Percentiles rank a stretch among this genome's conserved stretches.
Evolutionary conservation across 2,797 vertebrate species (phyloP).

Genomic region (Chaetodon trifasciatus): DNA sequence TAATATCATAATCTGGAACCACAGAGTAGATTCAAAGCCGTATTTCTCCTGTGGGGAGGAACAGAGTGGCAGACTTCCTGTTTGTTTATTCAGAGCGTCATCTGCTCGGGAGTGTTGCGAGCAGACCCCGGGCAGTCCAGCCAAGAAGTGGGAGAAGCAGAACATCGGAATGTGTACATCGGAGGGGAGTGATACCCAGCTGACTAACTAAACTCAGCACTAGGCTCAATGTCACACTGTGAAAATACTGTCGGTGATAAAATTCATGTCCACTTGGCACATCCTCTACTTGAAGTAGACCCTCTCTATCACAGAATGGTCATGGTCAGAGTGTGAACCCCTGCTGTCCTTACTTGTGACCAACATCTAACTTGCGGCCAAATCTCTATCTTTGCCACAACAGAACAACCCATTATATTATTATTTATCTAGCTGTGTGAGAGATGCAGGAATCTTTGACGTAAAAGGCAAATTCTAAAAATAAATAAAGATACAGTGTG

Average conservation of each 20-base stretch:
- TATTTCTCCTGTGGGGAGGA: neutral
- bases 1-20: slow-evolving; percentile 7
- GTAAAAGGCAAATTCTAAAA: too few species aligned
- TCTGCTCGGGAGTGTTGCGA: slow-evolving; percentile 35
- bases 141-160: slow-evolving; percentile 40
- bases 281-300: too few species aligned
- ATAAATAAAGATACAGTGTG: too few species aligned
- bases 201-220: slow-evolving; percentile 25
- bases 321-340: too few species aligned
- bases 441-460: too few species aligned
- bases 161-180: slow-evolving; percentile 45
- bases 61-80: slow-evolving; percentile 9
- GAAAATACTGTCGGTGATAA: slow-evolving; percentile 17
- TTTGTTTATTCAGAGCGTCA: slow-evolving; percentile 50
- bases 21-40: neutral
- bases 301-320: too few species aligned
- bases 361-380: too few species aligned
- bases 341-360: too few species aligned
- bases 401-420: neutral
- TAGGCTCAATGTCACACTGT: slow-evolving; percentile 13
- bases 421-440: too few species aligned
- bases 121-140: slow-evolving; percentile 28
- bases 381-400: neutral
- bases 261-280: too few species aligned
- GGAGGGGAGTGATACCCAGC: slow-evolving; percentile 40